A percentile compares a stretch with the other conserved stretches of the same genome.
These are phyloP conservation scores for Larimichthys polyactis DNA, from an alignment of 2,113 vertebrate genomes.

Conservation along the genomic window DNA sequence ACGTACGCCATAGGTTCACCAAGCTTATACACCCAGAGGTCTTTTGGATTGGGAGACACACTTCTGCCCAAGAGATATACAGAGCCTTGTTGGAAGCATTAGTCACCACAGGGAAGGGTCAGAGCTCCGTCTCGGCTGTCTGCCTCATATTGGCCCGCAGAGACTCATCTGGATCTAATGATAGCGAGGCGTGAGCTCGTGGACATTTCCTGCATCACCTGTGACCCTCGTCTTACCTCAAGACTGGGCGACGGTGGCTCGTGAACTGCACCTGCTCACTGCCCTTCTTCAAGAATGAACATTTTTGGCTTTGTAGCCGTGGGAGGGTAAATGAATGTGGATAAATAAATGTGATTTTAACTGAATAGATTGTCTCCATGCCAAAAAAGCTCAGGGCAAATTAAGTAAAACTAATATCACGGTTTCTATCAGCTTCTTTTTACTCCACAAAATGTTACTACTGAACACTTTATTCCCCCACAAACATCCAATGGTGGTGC, in stretches of 20 bases:
- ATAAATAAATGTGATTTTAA: neutral
- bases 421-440: neutral
- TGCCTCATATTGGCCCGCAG: slow-evolving; percentile 14
- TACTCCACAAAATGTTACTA: neutral
- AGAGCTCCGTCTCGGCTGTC: slow-evolving; percentile 24
- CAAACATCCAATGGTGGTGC: neutral
- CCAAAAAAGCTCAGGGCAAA: neutral
- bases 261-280: slow-evolving; percentile 6
- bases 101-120: slow-evolving; percentile 50
- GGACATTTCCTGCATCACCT: slow-evolving; percentile 42
- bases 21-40: neutral
- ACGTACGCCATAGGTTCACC: neutral
- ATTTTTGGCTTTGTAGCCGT: too few relatives aligned
- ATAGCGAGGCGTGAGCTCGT: slow-evolving; percentile 27
- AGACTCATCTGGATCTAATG: slow-evolving; percentile 50
- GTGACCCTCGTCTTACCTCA: slow-evolving; percentile 25
- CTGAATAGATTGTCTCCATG: neutral
- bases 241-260: slow-evolving; percentile 9
- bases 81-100: slow-evolving; percentile 35
- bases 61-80: slow-evolving; percentile 37
- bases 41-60: slow-evolving; percentile 25
- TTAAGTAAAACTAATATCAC: neutral
- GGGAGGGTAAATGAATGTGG: too few relatives aligned
- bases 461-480: neutral
- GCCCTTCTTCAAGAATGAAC: neutral